A percentile compares a stretch with the other conserved stretches of the same genome.
Conservation (phyloP, 1,140 invertebrate genomes). For the Papilio helenus region DNA sequence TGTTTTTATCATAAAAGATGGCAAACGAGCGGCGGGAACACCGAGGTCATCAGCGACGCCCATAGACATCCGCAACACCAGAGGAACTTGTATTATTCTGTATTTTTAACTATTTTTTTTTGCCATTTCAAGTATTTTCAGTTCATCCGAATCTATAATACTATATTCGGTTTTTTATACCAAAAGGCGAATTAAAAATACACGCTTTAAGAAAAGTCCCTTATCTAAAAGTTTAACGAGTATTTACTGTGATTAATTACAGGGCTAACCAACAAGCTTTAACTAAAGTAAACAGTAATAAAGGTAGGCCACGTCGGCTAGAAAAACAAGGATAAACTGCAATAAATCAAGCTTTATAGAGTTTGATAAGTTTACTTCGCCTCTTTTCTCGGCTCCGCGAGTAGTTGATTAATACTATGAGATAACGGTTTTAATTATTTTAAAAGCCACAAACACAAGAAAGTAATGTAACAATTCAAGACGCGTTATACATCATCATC, state of each 20-base stretch:
- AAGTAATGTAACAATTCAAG: not conserved
- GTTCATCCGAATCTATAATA: too few relatives aligned
- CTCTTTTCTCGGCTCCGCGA: not conserved
- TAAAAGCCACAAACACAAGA: not conserved
- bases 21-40: too few relatives aligned
- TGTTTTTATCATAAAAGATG: too few relatives aligned
- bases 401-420: conserved; percentile 22
- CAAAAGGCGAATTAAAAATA: too few relatives aligned
- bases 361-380: conserved; percentile 24
- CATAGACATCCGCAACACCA: too few relatives aligned
- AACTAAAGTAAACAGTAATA: conserved; percentile 28
- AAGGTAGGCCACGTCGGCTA: conserved; percentile 31
- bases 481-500: too few relatives aligned
- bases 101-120: too few relatives aligned
- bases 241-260: conserved; percentile 34
- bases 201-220: not conserved
- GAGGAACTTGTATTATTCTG: too few relatives aligned
- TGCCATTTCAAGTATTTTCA: too few relatives aligned
- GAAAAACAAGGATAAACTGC: conserved; percentile 30
- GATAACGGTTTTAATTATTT: not conserved
- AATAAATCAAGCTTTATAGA: conserved; percentile 32
- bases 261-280: conserved; percentile 18
- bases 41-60: too few relatives aligned
- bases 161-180: too few relatives aligned
- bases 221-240: conserved; percentile 10